Conservation (phyloP, 1,140 invertebrate species). For the Cataglyphis hispanica region DNA sequence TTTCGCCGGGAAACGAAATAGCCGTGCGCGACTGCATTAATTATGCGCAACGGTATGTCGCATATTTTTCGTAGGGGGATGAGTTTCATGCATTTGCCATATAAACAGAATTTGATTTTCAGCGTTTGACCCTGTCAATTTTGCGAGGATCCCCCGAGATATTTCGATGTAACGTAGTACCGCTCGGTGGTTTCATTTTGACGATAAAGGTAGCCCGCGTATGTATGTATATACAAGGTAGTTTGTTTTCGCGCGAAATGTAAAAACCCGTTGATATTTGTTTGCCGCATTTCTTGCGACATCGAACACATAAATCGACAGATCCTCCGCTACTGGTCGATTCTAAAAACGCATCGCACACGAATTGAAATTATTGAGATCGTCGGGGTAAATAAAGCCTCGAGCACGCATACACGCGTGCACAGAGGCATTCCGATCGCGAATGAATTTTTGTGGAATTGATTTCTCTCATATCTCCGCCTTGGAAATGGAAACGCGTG, state of each 20-base stretch:
- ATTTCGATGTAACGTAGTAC: background rate
- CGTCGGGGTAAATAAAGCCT: constrained; percentile 24
- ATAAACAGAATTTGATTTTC: constrained; percentile 31
- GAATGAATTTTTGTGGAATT: constrained; percentile 12
- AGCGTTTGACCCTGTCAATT: background rate
- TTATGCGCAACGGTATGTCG: constrained; percentile 27
- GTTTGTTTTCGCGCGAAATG: background rate
- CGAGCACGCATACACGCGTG: background rate
- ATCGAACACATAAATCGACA: constrained; percentile 25
- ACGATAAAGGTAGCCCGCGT: background rate
- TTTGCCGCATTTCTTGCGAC: background rate
- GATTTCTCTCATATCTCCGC: constrained; percentile 22
- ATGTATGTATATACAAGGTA: too few species aligned
- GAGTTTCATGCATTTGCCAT: constrained; percentile 21
- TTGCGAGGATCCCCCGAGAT: constrained; percentile 5
- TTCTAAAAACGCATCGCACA: constrained; percentile 18
- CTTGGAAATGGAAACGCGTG: constrained; percentile 8
- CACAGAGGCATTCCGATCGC: background rate
- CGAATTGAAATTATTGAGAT: constrained; percentile 34
- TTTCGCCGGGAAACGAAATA: constrained; percentile 28
- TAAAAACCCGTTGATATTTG: constrained; percentile 41
- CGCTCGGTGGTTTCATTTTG: constrained; percentile 31
- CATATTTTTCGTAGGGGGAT: constrained; percentile 38
- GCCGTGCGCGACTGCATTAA: constrained; percentile 29
- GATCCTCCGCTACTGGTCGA: constrained; percentile 12